phyloP scores from a whole-genome alignment of 2,888 invertebrate species.

The Mayetiola destructor region DNA sequence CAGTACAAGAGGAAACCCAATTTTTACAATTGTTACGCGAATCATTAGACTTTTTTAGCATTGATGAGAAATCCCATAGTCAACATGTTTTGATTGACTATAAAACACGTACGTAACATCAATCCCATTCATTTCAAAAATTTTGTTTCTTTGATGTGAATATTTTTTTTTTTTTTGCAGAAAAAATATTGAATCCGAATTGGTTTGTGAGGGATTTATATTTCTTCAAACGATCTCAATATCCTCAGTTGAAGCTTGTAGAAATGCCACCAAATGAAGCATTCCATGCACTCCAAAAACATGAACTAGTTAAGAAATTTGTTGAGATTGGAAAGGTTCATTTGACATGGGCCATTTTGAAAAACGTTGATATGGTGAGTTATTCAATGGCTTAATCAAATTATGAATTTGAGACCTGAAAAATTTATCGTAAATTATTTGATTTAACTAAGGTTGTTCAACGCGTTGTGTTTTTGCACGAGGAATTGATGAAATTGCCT shows the following conservation, averaged over 20 bases:
- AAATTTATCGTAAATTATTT: neutral
- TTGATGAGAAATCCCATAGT: constrained; percentile 75
- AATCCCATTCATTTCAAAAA: neutral
- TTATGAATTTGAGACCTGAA: neutral
- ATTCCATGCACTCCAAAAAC: constrained; percentile 73
- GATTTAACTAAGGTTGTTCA: constrained; percentile 61
- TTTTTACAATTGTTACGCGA: constrained; percentile 90
- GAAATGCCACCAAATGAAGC: constrained; percentile 89
- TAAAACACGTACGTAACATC: constrained; percentile 74
- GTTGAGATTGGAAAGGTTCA: constrained; percentile 94
- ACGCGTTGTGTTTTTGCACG: constrained; percentile 93
- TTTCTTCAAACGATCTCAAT: constrained; percentile 91
- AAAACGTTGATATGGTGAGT: constrained; percentile 76
- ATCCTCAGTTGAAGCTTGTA: constrained; percentile 88
- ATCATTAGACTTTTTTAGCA: constrained; percentile 91
- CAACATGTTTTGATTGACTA: constrained; percentile 95
- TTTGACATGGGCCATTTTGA: constrained; percentile 79
- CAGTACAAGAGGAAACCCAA: constrained; percentile 94
- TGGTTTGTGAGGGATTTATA: constrained; percentile 92
- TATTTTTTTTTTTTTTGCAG: constrained; percentile 37
- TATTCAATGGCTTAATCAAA: neutral
- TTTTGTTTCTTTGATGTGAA: neutral
- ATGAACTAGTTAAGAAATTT: constrained; percentile 84
- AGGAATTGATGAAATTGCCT: constrained; percentile 95
- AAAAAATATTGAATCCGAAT: constrained; percentile 89